A percentile compares a stretch with the other conserved stretches of the same genome.
Conservation (phyloP, 2,888 invertebrate genomes). For the Ptilodon capucinus region DNA sequence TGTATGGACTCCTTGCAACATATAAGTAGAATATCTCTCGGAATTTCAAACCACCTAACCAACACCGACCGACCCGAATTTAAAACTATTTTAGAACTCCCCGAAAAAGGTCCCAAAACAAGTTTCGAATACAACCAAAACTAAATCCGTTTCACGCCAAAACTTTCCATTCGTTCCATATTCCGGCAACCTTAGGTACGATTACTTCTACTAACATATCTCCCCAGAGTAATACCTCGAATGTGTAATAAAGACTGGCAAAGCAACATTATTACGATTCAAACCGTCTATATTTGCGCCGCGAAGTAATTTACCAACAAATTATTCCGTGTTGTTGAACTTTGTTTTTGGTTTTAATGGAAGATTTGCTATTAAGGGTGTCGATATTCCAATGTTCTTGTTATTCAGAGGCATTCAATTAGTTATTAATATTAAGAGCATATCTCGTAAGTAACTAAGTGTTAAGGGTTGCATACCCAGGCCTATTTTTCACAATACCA, state of each 20-base stretch:
- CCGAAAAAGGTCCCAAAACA: not conserved
- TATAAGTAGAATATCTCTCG: not conserved
- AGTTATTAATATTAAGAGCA: no score
- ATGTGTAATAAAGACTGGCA: slow-evolving; percentile 50
- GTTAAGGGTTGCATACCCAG: no score
- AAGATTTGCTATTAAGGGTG: slow-evolving; percentile 14
- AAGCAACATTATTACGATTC: slow-evolving; percentile 41
- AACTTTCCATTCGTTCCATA: slow-evolving; percentile 13
- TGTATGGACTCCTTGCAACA: no score
- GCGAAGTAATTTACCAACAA: slow-evolving; percentile 44
- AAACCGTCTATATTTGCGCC: slow-evolving; percentile 26
- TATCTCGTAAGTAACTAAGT: no score
- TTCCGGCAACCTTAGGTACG: slow-evolving; percentile 26
- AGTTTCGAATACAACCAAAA: not conserved
- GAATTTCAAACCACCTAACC: not conserved
- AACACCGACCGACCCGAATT: not conserved
- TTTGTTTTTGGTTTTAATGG: slow-evolving; percentile 32
- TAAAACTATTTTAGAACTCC: not conserved
- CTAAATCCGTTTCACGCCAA: not conserved
- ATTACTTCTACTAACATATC: slow-evolving; percentile 44
- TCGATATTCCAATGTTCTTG: slow-evolving; percentile 1
- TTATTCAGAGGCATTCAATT: not conserved
- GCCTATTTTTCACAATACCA: no score
- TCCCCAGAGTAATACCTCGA: slow-evolving; percentile 40
- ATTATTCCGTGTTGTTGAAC: slow-evolving; percentile 36